Evolutionary conservation across 2,797 vertebrate species (phyloP), one percentile per base, ranked within the genome.

Genomic region (Pseudotriccus pelzelni): DNA sequence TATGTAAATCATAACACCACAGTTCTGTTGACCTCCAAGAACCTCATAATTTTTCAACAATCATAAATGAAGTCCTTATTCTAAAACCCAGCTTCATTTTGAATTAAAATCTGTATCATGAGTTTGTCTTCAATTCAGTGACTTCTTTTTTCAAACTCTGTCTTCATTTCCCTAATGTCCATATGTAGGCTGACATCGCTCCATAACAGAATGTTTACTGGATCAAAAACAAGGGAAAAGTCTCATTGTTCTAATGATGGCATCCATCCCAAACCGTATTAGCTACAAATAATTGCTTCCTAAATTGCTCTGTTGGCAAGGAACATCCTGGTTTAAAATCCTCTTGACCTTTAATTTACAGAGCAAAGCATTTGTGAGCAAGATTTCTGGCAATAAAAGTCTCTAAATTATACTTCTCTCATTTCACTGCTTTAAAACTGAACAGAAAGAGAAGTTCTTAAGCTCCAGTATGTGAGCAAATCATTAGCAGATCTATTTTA

Each of bases 281-380:
- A 87, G 67, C 47, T 82, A 52, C 70, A 82, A 86, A 67, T 90
- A 87, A 90, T 67, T 94, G 23, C 59, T 87, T 92, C 63, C 55
- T 87, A 92, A 89, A 92, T 87, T 93, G 43, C 74, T 92, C 44
- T 72, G 8, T 10, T 90, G 82, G 78, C 78, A 89, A 90, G 37
- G 36, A 94, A 87, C 10, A 56, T 52, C 72, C 36, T 82, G 36
- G 17, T 89, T 95, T 93, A 74, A 94, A 95, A 89, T 4, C 0
- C 14, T 89, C 59, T 82, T 82, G 75, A 92, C 74, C 74, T 90
- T 79, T 70, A 86, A 66, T 95, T 95, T 62, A 67, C 37, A 81
- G 43, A 88, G 62, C 15, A 95, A 84, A 89, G 21, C 30, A 84
- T 60, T 85, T 87, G 73, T 64, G 62, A 89, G 43, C 20, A 87